Evolutionary conservation across 2,888 invertebrate genomes (phyloP).

Genomic region (Polymixis lichenea): DNA sequence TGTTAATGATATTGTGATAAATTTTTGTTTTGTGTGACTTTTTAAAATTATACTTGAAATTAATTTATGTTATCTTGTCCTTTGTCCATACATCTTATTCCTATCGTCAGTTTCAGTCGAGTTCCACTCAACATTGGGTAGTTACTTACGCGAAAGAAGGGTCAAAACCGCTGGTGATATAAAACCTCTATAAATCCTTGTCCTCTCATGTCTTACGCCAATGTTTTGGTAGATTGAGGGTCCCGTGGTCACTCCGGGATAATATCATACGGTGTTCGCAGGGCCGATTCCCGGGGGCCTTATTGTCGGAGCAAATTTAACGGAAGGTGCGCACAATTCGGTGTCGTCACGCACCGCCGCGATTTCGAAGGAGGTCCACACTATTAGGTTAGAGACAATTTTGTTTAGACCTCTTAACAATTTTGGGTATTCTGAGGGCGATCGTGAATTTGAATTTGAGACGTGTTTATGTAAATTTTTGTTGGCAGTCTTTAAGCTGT

Average conservation of each 20-base stretch:
- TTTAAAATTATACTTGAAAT: not conserved
- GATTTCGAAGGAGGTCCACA: slow-evolving; percentile 53
- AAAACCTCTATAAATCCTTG: slow-evolving; percentile 5
- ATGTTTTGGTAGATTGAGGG: slow-evolving; percentile 71
- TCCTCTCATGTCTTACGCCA: slow-evolving; percentile 60
- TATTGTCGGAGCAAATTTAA: slow-evolving; percentile 82
- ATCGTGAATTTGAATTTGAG: slow-evolving; percentile 27
- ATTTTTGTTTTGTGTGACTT: too few species aligned
- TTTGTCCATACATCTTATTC: not conserved
- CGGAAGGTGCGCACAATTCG: slow-evolving; percentile 73
- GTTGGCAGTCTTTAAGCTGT: not conserved
- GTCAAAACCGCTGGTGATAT: not conserved
- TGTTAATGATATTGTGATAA: too few species aligned
- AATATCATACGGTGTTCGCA: slow-evolving; percentile 74
- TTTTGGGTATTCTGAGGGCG: slow-evolving; percentile 27
- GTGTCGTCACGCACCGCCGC: slow-evolving; percentile 66
- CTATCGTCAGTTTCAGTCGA: not conserved
- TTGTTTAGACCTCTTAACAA: slow-evolving; percentile 50
- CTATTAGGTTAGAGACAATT: slow-evolving; percentile 60
- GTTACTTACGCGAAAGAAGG: not conserved
- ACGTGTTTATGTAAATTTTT: slow-evolving; percentile 8
- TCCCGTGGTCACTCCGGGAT: slow-evolving; percentile 77
- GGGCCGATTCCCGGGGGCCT: slow-evolving; percentile 71
- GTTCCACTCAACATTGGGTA: not conserved
- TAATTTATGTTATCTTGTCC: not conserved